phyloP scores from a whole-genome alignment of 2,888 invertebrate species.

The Lamellibrachia columna region DNA sequence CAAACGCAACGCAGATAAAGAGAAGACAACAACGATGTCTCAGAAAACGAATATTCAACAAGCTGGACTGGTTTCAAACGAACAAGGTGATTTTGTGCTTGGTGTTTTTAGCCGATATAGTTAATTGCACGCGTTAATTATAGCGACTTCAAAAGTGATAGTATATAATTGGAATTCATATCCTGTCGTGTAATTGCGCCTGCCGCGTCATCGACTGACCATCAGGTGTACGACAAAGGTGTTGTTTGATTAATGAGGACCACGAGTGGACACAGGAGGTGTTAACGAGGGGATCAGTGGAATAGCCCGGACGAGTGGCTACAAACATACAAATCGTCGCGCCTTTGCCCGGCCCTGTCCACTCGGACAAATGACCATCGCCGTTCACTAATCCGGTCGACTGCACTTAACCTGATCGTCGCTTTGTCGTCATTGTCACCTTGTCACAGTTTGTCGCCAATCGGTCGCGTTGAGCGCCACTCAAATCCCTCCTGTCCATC shows the following conservation, averaged over 20 bases:
- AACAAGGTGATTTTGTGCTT: neutral
- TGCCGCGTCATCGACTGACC: neutral
- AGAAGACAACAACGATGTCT: neutral
- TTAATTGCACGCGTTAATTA: neutral
- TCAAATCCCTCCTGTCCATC: neutral
- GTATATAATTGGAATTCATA: neutral
- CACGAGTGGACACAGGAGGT: neutral
- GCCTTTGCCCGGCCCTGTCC: neutral
- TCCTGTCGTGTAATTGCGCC: neutral
- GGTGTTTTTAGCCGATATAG: neutral
- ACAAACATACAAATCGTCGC: neutral
- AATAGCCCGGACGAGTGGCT: neutral
- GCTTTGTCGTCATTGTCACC: neutral
- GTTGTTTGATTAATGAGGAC: neutral
- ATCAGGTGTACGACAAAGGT: neutral
- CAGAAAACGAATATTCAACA: neutral
- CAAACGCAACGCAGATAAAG: no score
- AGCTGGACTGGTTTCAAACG: neutral
- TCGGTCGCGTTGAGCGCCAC: neutral
- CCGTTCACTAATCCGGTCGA: conserved; percentile 2
- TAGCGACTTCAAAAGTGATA: neutral
- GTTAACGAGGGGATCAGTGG: neutral
- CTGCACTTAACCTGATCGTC: neutral
- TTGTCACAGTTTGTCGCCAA: neutral
- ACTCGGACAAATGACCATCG: conserved; percentile 6